Conservation (phyloP, 2,113 vertebrate species). For the Boleophthalmus pectinirostris region DNA sequence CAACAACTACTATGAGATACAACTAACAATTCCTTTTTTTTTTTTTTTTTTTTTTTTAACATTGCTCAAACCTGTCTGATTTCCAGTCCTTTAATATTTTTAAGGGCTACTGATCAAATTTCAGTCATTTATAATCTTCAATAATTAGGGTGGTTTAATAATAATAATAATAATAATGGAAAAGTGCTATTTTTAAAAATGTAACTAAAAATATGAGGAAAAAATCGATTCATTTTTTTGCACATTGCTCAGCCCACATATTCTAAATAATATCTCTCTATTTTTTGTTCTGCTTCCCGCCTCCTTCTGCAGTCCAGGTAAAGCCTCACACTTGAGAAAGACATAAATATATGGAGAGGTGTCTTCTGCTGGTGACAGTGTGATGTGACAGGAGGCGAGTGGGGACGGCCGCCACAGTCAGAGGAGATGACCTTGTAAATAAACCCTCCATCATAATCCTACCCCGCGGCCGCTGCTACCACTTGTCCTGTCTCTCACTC, state of each 20-base stretch:
- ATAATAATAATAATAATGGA: too few relatives aligned
- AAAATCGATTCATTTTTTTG: not conserved
- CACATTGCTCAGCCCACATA: not conserved
- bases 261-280: not conserved
- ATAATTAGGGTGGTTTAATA: too few relatives aligned
- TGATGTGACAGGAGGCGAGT: slow-evolving; percentile 23
- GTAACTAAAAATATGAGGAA: not conserved
- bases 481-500: slow-evolving; percentile 49
- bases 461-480: slow-evolving; percentile 34
- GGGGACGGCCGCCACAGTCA: slow-evolving; percentile 25
- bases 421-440: slow-evolving; percentile 67
- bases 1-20: too few relatives aligned
- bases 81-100: too few relatives aligned
- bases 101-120: too few relatives aligned
- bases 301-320: not conserved
- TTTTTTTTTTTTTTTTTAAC: too few relatives aligned
- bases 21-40: too few relatives aligned
- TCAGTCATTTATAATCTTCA: too few relatives aligned
- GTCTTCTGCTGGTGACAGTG: slow-evolving; percentile 11
- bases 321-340: slow-evolving; percentile 1
- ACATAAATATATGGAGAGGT: not conserved
- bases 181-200: too few relatives aligned
- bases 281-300: slow-evolving; percentile 1
- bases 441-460: slow-evolving; percentile 63
- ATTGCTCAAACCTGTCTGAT: too few relatives aligned